Base-by-base conservation (phyloP, 1,140 invertebrate species). In the Halictus rubicundus region DNA sequence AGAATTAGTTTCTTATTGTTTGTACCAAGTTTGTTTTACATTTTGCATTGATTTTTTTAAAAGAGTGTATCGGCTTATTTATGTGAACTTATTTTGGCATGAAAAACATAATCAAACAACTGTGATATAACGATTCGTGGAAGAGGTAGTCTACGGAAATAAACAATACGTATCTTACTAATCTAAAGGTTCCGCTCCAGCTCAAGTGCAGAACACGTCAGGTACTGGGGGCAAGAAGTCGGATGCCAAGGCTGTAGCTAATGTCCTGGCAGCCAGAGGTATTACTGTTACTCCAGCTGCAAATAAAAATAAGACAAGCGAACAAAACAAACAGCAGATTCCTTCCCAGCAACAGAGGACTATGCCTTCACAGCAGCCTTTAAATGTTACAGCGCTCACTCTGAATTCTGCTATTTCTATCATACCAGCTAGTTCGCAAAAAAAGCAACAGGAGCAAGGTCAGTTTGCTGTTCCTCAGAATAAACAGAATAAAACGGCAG, bases 401-500 rank as follows among this genome's bases (percentile, higher is more conserved):
- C 90, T 96, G 0, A 96, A 96, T 73, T 95, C 95, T 14, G 95
- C 95, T 37, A 95, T 96, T 63, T 96, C 96, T 80, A 96, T 97
- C 68, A 94, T 95, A 80, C 94, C 94, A n/a, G 91, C 94, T 57
- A 92, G 86, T 79, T 85, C 88, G 7, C 92, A 93, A 78, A 89
- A 90, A 65, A 92, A 93, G 54, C 90, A 93, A 32, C 90, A 91
- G 52, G 89, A 91, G 27, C 90, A 91, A 74, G 87, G 83, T 9
- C 91, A 93, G 32, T 94, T 94, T 81, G 94, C 91, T 10, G 89
- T 94, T 60, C 93, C 93, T 5, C 93, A 94, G 65, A 93, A 92
- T 64, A 92, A 92, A 65, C 89, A 91, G 54, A 89, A 78, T 27
- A 91, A 91, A 37, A 66, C 88, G 52, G 64, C 81, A 2, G 83